Conservation (phyloP, 2,797 vertebrate species). For the Choloepus didactylus region DNA sequence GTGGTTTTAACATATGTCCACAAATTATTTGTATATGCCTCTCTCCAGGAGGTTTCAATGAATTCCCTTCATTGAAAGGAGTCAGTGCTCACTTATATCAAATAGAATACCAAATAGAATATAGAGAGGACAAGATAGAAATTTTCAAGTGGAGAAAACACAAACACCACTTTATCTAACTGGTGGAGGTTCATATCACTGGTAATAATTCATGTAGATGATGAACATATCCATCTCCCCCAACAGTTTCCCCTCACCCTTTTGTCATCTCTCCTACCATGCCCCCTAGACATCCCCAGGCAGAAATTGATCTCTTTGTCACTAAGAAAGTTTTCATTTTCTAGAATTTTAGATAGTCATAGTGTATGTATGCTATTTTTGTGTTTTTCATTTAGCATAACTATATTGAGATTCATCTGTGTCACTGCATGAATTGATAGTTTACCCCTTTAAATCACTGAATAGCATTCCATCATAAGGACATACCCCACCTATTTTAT, state of each 20-base stretch:
- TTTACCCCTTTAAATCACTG: background rate
- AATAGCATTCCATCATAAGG: background rate
- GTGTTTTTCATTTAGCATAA: background rate
- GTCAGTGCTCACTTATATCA: too few species aligned
- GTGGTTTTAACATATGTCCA: too few species aligned
- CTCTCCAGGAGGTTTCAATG: too few species aligned
- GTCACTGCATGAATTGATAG: fast-evolving
- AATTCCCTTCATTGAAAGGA: too few species aligned
- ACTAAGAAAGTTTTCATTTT: background rate
- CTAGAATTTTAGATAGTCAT: background rate
- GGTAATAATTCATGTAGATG: too few species aligned
- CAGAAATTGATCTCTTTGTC: background rate
- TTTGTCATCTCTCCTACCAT: background rate
- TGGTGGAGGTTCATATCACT: too few species aligned
- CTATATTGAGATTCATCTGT: background rate
- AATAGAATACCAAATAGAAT: too few species aligned
- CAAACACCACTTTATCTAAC: too few species aligned
- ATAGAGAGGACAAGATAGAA: too few species aligned
- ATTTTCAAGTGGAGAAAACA: too few species aligned
- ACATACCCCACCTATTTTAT: background rate
- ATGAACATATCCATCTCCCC: too few species aligned
- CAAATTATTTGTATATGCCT: too few species aligned
- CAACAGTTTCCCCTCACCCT: background rate
- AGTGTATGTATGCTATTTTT: background rate
- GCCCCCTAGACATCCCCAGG: background rate